phyloP scores from a whole-genome alignment of 1,140 invertebrate species.

The Chrysopa pallens region DNA sequence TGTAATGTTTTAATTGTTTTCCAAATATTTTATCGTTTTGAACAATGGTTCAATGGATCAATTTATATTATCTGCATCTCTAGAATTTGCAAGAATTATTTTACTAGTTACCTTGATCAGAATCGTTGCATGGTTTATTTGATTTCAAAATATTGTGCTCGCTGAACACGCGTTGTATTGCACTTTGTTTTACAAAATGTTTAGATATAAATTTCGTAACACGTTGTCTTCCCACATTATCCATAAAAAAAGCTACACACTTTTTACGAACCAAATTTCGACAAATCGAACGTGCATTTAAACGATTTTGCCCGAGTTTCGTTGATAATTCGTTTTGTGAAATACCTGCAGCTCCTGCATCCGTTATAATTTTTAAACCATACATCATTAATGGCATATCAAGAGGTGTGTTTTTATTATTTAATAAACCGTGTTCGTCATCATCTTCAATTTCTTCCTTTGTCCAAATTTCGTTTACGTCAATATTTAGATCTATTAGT shows the following conservation, averaged over 20 bases:
- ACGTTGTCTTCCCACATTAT: conserved; percentile 34
- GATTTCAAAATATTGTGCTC: too few relatives aligned
- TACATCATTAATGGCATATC: conserved; percentile 26
- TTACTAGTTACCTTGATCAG: too few relatives aligned
- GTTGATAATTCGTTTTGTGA: conserved; percentile 25
- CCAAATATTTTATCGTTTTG: too few relatives aligned
- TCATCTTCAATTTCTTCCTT: conserved; percentile 28
- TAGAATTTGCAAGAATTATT: too few relatives aligned
- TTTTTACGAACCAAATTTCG: conserved; percentile 27
- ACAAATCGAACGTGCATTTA: conserved; percentile 28
- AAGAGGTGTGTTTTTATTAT: background rate
- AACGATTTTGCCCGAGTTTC: conserved; percentile 27
- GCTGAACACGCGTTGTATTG: background rate
- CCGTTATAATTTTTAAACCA: conserved; percentile 26
- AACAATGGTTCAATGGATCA: too few relatives aligned
- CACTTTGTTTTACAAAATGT: background rate
- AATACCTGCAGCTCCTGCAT: conserved; percentile 24
- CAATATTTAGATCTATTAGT: conserved; percentile 28
- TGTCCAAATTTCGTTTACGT: conserved; percentile 22
- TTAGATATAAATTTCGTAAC: conserved; percentile 24
- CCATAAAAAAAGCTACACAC: conserved; percentile 27
- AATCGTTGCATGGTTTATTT: too few relatives aligned
- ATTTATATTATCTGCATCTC: too few relatives aligned
- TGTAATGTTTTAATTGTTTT: too few relatives aligned
- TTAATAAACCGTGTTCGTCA: conserved; percentile 21